These are phyloP conservation scores for Cetonia aurata DNA, from an alignment of 2,888 invertebrate genomes.

Conservation along the genomic window DNA sequence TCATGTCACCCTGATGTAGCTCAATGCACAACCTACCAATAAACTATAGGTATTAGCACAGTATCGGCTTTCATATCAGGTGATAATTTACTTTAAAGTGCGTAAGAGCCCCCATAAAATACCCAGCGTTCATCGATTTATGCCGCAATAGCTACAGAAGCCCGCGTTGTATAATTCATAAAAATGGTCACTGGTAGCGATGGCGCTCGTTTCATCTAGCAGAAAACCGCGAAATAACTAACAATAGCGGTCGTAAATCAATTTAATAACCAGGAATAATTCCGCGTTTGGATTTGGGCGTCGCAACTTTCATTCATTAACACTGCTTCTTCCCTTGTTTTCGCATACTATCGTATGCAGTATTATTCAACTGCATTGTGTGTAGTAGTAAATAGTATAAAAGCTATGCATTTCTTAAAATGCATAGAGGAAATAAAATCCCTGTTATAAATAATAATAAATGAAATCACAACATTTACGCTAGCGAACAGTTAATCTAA, in stretches of 20 bases:
- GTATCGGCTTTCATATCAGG: slow-evolving; percentile 5
- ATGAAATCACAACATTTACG: too few species aligned
- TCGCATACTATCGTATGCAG: too few species aligned
- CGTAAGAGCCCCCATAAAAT: not conserved
- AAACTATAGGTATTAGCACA: not conserved
- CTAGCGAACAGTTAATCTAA: too few species aligned
- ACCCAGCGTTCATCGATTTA: slow-evolving; percentile 7
- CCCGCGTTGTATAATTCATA: slow-evolving; percentile 17
- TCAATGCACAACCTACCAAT: too few species aligned
- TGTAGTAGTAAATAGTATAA: too few species aligned
- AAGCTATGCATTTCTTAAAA: too few species aligned
- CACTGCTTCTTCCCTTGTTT: not conserved
- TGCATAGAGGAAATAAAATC: too few species aligned
- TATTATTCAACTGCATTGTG: too few species aligned
- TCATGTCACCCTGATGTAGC: too few species aligned
- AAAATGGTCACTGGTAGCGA: slow-evolving; percentile 12
- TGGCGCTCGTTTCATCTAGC: not conserved
- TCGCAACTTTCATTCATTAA: slow-evolving; percentile 13
- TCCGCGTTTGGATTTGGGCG: not conserved
- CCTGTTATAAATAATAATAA: too few species aligned
- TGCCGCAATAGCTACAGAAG: slow-evolving; percentile 7
- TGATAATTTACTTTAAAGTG: slow-evolving; percentile 21
- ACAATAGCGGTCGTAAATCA: slow-evolving; percentile 24
- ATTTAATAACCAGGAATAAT: slow-evolving; percentile 30
- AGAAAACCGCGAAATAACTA: slow-evolving; percentile 8